These are phyloP conservation scores for Esox lucius DNA, from an alignment of 2,797 vertebrate species.

Conservation along the genomic window DNA sequence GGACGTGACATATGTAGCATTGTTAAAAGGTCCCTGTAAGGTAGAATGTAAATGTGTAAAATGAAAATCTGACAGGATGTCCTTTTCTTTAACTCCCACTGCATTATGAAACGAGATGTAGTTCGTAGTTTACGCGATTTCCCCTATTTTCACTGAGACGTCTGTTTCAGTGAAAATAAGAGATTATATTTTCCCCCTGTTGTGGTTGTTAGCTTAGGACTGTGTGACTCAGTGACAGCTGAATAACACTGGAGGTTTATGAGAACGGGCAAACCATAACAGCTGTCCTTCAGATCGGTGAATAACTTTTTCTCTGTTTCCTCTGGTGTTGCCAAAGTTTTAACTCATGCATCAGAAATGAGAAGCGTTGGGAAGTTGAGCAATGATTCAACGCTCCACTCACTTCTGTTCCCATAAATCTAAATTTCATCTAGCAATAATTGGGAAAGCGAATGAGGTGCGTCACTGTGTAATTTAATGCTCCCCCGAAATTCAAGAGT, in stretches of 20 bases:
- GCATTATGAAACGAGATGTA: slow-evolving; percentile 3
- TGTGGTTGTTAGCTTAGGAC: neutral
- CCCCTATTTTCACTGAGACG: neutral
- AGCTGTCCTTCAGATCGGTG: slow-evolving; percentile 4
- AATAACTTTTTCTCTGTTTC: neutral
- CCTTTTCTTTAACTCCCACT: neutral
- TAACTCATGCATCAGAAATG: slow-evolving; percentile 1
- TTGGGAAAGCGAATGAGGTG: neutral
- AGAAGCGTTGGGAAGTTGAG: neutral
- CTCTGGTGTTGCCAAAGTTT: neutral
- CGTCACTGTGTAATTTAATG: neutral
- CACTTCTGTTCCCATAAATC: neutral
- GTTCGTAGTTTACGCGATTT: neutral
- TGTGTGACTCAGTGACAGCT: neutral
- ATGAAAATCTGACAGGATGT: neutral
- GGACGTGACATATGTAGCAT: no score
- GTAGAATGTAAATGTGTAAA: no score
- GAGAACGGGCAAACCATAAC: neutral
- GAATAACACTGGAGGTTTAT: neutral
- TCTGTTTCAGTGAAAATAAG: neutral
- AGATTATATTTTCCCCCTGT: neutral
- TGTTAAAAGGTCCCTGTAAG: no score
- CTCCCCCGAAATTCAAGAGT: neutral
- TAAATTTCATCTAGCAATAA: neutral
- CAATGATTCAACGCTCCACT: neutral